Conservation (phyloP, 2,888 invertebrate genomes). For the Steinernema hermaphroditum region DNA sequence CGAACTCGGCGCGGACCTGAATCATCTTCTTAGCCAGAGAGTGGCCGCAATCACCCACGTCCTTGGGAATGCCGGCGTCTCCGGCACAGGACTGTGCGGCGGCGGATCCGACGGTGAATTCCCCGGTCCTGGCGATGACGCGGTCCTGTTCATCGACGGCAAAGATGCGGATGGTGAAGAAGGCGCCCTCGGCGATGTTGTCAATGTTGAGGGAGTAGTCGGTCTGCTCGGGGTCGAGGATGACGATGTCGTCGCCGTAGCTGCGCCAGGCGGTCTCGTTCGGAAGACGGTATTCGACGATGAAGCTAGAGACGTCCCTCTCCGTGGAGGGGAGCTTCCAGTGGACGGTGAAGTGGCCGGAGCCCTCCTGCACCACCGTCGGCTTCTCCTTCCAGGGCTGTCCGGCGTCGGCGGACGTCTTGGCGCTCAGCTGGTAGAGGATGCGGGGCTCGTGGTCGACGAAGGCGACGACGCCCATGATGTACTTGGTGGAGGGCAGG, state of each 20-base stretch:
- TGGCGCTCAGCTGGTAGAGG: constrained; percentile 53
- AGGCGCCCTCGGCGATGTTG: constrained; percentile 34
- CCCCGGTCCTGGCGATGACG: constrained; percentile 61
- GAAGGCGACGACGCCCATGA: constrained; percentile 65
- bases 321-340: constrained; percentile 57
- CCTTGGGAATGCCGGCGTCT: constrained; percentile 54
- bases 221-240: background rate
- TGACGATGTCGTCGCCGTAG: constrained; percentile 4
- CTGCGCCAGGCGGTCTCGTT: constrained; percentile 54
- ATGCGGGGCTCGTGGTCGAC: constrained; percentile 64
- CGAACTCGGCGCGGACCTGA: constrained; percentile 41
- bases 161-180: constrained; percentile 58
- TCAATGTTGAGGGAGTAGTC: background rate
- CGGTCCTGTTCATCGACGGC: constrained; percentile 47
- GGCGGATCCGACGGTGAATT: constrained; percentile 57
- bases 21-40: background rate
- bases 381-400: constrained; percentile 52
- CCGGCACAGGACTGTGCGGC: constrained; percentile 56
- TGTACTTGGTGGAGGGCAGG: constrained; percentile 61
- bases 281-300: constrained; percentile 63
- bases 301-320: constrained; percentile 49
- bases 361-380: constrained; percentile 50
- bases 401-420: constrained; percentile 49
- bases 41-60: constrained; percentile 17
- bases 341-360: constrained; percentile 54